Evolutionary conservation across 2,113 vertebrate genomes (phyloP).

Genomic region (Ranitomeya variabilis): DNA sequence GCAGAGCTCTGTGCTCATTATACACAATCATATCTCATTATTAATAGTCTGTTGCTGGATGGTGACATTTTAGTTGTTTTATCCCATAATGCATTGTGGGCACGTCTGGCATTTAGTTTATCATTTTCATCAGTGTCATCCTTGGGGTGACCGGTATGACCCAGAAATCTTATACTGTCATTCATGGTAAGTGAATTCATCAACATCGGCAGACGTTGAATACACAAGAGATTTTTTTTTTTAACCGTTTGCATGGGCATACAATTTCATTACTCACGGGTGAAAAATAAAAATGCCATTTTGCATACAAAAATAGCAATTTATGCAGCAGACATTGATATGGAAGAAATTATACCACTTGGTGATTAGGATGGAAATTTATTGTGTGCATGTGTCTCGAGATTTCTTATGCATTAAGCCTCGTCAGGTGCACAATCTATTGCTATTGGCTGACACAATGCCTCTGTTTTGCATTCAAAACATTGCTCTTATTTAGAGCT

Average conservation of each 20-base stretch:
- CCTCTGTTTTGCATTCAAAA: constrained; percentile 62
- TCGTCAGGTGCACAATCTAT: constrained; percentile 59
- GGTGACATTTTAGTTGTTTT: constrained; percentile 79
- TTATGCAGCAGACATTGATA: constrained; percentile 78
- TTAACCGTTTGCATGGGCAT: constrained; percentile 89
- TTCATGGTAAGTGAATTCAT: constrained; percentile 89
- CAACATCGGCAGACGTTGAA: constrained; percentile 79
- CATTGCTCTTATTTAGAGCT: constrained; percentile 36
- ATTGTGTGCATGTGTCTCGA: constrained; percentile 63
- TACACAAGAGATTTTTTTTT: constrained; percentile 77
- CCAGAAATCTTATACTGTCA: constrained; percentile 87
- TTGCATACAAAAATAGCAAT: constrained; percentile 87
- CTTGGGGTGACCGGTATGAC: constrained; percentile 76
- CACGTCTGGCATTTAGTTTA: constrained; percentile 83
- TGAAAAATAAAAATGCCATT: constrained; percentile 75
- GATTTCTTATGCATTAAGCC: constrained; percentile 69
- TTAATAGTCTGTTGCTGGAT: constrained; percentile 77
- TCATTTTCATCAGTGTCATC: constrained; percentile 83
- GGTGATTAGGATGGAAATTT: constrained; percentile 74
- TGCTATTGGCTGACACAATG: constrained; percentile 68
- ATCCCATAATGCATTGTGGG: constrained; percentile 79
- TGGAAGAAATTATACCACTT: constrained; percentile 77
- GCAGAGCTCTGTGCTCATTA: constrained; percentile 79
- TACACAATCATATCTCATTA: constrained; percentile 78
- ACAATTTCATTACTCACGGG: constrained; percentile 82